Percentiles rank a stretch among this genome's conserved stretches.
Evolutionary conservation across 2,888 invertebrate species (phyloP).

Genomic region (Drosophila algonquin): DNA sequence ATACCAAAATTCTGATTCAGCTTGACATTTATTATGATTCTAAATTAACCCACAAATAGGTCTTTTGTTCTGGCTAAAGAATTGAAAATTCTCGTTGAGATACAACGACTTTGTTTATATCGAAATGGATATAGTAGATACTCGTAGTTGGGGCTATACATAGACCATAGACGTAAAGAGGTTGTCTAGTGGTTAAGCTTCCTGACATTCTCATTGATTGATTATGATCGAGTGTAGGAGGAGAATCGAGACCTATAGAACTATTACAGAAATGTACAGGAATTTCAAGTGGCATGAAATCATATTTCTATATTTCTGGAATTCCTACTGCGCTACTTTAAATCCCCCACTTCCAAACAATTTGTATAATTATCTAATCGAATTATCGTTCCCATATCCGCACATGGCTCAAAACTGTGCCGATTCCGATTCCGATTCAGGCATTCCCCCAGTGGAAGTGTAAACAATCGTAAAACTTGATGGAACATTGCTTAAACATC

Average conservation of each 20-base stretch:
- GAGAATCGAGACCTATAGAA: not conserved
- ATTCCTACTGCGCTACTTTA: not conserved
- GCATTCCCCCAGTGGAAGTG: not conserved
- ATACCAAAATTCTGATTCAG: not conserved
- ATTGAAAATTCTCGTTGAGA: not conserved
- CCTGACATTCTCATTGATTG: conserved; percentile 26
- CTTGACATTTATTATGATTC: conserved; percentile 20
- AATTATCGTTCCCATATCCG: not conserved
- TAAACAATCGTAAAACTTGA: conserved; percentile 38
- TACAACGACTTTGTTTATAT: not conserved
- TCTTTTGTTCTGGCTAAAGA: not conserved
- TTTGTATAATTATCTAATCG: not conserved
- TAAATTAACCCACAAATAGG: conserved; percentile 10
- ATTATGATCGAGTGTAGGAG: conserved; percentile 14
- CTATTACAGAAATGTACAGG: too few species aligned
- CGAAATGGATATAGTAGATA: not conserved
- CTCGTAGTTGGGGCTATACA: not conserved
- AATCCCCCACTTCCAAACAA: not conserved
- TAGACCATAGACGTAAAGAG: not conserved
- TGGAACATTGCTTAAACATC: conserved; percentile 4
- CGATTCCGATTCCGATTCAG: not conserved
- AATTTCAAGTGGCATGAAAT: not conserved
- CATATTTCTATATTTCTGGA: not conserved
- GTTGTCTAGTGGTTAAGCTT: not conserved
- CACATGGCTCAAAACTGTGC: conserved; percentile 25